Conservation (phyloP, 1,140 invertebrate species). For the Drosophila persimilis region DNA sequence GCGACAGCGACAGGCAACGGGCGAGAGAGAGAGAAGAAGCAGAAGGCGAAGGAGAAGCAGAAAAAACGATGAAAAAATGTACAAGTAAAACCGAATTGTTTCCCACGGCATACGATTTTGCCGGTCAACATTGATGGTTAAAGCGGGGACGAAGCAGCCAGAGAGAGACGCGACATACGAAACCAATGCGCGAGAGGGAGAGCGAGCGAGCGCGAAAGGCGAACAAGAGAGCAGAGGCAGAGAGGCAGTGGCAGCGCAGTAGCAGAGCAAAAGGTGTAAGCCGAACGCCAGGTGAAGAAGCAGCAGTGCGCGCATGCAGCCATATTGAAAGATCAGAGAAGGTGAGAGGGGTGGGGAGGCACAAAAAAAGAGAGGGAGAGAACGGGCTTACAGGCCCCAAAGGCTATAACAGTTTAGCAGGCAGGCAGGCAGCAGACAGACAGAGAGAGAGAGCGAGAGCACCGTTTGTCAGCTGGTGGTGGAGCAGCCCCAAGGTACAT, state of each 20-base stretch:
- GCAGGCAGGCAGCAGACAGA: constrained; percentile 3
- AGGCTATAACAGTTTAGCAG: constrained; percentile 73
- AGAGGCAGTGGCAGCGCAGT: constrained; percentile 28
- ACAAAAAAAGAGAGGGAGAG: constrained; percentile 8
- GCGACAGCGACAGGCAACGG: constrained; percentile 20
- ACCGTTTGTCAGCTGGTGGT: constrained; percentile 64
- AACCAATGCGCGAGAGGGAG: constrained; percentile 18
- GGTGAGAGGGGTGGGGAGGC: constrained; percentile 8
- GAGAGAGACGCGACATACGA: constrained; percentile 13
- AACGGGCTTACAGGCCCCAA: constrained; percentile 50
- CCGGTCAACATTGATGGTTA: constrained; percentile 82
- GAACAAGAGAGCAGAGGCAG: constrained; percentile 31
- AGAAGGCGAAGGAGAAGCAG: constrained; percentile 38
- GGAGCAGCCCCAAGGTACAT: constrained; percentile 11
- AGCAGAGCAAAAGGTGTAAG: constrained; percentile 71
- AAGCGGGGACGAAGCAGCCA: constrained; percentile 52
- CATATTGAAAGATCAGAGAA: constrained; percentile 64
- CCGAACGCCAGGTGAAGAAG: constrained; percentile 77
- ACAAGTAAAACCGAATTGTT: constrained; percentile 83
- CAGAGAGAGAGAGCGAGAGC: constrained; percentile 37
- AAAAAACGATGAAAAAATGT: constrained; percentile 79
- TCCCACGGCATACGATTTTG: constrained; percentile 84
- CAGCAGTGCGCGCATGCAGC: constrained; percentile 61
- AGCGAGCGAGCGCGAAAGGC: constrained; percentile 16
- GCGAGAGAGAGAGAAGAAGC: constrained; percentile 16